Evolutionary conservation across 2,797 vertebrate species (phyloP), one percentile per base, ranked within the genome.

Genomic region (Poeciliopsis paucimaculata): DNA sequence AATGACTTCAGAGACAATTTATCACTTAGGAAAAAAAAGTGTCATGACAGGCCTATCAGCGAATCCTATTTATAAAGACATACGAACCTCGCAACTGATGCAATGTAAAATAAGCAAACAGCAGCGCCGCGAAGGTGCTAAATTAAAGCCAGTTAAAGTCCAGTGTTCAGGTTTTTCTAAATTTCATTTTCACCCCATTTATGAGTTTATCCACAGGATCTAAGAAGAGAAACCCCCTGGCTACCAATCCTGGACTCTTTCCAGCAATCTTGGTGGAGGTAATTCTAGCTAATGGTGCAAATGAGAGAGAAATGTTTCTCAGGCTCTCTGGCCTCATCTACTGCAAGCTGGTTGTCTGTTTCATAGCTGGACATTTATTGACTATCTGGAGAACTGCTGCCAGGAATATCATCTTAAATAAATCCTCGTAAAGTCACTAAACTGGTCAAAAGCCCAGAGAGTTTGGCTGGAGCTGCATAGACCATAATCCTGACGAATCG

Each of bases 221-320:
- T 5, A 11, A 12, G 23, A 45, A 45, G 26, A 46, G n/a, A 71
- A 71, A 46, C 68, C 45, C 41, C 28, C 26, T 28, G 13, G 26
- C 1, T 2, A 43, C 13, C 23, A 71, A 71, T 46, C 41, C 26
- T 71, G n/a, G 26, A 71, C 26, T 28, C 41, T 46, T 71, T 71
- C 13, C 8, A 4, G 36, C 20, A 1, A 41, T 36, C 36, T 41
- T 41, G 64, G 64, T 26, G 34, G 62, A 64, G 34, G 62, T 36
- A 18, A 34, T 49, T 72, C 84, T n/a, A 84, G 84, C 86, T 84
- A 87, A 90, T 64, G 2, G 77, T 77, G 80, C 77, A 80, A 85
- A 83, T 45, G 16, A 76, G 64, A 11, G 4, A 7, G 79, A 81
- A 49, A 11, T 75, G 41, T 77, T 64, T 80, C 45, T 53, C 41